Evolutionary conservation across 2,888 invertebrate species (phyloP).

Genomic region (Strigamia transsilvanica): DNA sequence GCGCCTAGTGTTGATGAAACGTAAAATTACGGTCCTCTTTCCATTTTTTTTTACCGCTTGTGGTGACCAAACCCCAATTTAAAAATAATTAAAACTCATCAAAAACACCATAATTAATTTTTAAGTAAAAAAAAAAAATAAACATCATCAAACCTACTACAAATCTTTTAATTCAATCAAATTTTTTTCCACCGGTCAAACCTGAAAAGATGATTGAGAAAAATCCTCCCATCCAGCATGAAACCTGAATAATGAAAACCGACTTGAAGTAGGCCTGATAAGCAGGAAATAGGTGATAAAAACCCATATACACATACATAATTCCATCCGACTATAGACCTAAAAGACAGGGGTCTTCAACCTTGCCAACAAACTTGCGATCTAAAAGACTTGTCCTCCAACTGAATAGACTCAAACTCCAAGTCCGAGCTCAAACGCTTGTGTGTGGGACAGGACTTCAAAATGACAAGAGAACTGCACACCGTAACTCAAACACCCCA

Average conservation of each 20-base stretch:
- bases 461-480: constrained; percentile 9
- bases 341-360: constrained; percentile 10
- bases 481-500: constrained; percentile 15
- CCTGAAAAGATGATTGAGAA: no score
- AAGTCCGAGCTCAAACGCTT: not conserved
- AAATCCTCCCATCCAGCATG: not conserved
- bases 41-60: no score
- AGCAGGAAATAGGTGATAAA: constrained; percentile 9
- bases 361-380: not conserved
- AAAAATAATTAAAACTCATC: no score
- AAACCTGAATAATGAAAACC: not conserved
- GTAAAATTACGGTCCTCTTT: no score
- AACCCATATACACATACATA: not conserved
- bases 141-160: no score
- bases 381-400: not conserved
- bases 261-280: not conserved
- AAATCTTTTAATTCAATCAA: not conserved
- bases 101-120: no score
- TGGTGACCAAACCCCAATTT: no score
- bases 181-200: no score
- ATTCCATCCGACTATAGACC: not conserved
- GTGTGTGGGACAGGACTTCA: constrained; percentile 20
- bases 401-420: not conserved
- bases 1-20: no score
- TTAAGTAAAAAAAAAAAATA: no score